Conservation (phyloP, 2,888 invertebrate species). For the Scaptomyza cyrtandrae region DNA sequence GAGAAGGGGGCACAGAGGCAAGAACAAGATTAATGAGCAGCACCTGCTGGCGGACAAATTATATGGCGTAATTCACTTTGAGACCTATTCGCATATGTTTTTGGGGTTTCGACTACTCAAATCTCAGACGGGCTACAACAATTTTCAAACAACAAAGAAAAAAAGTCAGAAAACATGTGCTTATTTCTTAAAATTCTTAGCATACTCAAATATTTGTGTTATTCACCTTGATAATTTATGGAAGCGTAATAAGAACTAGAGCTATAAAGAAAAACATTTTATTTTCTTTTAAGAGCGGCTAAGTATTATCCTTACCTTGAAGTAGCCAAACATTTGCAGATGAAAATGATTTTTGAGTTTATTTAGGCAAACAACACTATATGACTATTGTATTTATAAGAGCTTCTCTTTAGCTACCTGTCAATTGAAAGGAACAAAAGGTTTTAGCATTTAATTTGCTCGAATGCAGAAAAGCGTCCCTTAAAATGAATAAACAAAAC, state of each 20-base stretch:
- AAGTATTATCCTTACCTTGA: too few species aligned
- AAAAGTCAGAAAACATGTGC: neutral
- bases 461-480: neutral
- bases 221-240: neutral
- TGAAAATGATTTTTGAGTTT: too few species aligned
- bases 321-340: too few species aligned
- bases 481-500: neutral
- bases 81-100: conserved; percentile 53
- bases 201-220: neutral
- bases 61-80: conserved; percentile 73
- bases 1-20: conserved; percentile 49
- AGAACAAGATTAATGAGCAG: conserved; percentile 72
- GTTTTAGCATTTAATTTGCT: too few species aligned
- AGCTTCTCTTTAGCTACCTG: too few species aligned
- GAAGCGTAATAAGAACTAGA: neutral
- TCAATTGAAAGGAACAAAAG: too few species aligned
- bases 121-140: conserved; percentile 13
- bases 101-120: conserved; percentile 9
- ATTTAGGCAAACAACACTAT: too few species aligned
- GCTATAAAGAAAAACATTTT: too few species aligned
- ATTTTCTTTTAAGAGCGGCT: too few species aligned
- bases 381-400: too few species aligned
- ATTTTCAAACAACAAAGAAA: neutral
- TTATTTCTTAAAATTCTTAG: neutral
- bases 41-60: conserved; percentile 77